Conservation (phyloP, 2,797 vertebrate species). For the Gallinago nigripennis region DNA sequence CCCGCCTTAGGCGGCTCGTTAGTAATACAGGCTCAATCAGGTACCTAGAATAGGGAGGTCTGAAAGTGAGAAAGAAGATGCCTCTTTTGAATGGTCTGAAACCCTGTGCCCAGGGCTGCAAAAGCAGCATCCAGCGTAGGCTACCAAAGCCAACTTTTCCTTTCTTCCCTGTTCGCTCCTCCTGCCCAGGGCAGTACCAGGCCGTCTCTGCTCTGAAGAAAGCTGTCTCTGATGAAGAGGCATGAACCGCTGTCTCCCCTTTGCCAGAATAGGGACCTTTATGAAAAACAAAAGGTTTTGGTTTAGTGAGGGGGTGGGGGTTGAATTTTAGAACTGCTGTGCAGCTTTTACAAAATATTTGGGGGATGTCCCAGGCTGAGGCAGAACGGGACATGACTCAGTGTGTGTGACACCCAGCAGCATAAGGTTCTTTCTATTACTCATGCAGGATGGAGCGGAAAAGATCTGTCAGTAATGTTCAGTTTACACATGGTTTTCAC, state of each 20-base stretch:
- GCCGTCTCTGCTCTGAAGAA: not conserved
- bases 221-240: not conserved
- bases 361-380: not conserved
- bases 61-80: not conserved
- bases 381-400: not conserved
- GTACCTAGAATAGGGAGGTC: not conserved
- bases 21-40: accelerated
- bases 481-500: slow-evolving; percentile 13
- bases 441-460: not conserved
- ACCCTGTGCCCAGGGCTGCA: not conserved
- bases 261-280: not conserved
- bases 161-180: not conserved
- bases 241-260: not conserved
- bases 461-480: not conserved
- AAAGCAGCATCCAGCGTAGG: not conserved
- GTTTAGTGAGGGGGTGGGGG: not conserved
- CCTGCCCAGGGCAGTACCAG: not conserved
- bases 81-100: not conserved
- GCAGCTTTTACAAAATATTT: not conserved
- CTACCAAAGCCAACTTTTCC: not conserved
- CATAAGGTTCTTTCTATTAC: not conserved
- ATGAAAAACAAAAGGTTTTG: not conserved
- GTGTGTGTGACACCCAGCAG: not conserved
- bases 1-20: accelerated
- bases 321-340: not conserved